A percentile compares a stretch with the other conserved stretches of the same genome.
Evolutionary conservation across 2,797 vertebrate genomes (phyloP).

Genomic region (Eulemur albifrons): DNA sequence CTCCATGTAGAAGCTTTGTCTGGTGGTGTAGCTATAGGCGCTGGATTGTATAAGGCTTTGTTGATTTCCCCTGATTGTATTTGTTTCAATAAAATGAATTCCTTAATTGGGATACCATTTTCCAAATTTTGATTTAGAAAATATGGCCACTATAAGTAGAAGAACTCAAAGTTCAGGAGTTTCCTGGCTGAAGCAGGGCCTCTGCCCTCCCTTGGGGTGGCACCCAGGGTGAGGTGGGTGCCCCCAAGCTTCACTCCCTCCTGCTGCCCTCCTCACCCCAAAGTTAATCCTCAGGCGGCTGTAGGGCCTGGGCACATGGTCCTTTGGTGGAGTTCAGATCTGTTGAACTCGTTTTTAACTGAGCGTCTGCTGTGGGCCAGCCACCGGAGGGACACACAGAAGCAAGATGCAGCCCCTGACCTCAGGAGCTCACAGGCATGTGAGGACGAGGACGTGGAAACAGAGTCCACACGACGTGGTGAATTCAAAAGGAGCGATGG

Average conservation of each 20-base stretch:
- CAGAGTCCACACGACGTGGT: neutral
- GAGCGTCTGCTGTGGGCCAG: neutral
- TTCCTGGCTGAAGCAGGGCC: neutral
- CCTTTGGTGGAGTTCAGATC: neutral
- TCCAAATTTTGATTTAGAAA: conserved; percentile 8
- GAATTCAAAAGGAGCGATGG: neutral
- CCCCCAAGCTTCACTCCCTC: neutral
- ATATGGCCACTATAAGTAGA: neutral
- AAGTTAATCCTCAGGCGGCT: conserved; percentile 13
- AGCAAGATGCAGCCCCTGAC: neutral
- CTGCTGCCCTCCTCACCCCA: accelerated
- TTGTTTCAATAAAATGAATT: neutral
- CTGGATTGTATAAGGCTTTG: neutral
- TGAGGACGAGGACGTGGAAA: neutral
- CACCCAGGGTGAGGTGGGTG: neutral
- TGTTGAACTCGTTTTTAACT: neutral
- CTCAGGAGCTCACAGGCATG: neutral
- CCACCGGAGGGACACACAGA: neutral
- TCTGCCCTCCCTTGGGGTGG: accelerated
- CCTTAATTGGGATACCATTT: neutral
- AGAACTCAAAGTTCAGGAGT: neutral
- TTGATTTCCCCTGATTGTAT: neutral
- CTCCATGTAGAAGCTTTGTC: neutral
- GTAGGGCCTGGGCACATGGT: neutral
- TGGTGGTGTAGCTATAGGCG: neutral